Base-by-base conservation (phyloP, 2,797 vertebrate genomes). In the Borostomias antarcticus region DNA sequence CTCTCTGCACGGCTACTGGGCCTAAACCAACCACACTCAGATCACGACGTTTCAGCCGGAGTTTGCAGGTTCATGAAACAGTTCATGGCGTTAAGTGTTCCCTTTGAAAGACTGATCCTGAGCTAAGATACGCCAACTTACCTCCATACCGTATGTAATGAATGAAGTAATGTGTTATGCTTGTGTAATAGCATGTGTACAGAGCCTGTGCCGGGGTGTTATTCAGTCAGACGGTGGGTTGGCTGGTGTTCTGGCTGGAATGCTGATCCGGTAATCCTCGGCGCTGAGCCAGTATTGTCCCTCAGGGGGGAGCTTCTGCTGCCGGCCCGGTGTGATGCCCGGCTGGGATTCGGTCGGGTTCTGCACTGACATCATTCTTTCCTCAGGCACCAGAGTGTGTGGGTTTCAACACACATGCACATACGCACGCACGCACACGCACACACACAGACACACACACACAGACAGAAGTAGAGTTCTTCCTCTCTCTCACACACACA, bases 241-340 rank as follows among this genome's bases (percentile, higher is more conserved):
- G n/a, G n/a, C n/a, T 28, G 43, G 40, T 30, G 17, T 19, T 4
- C n/a, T 9, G 7, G 40, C 35, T n/a, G n/a, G n/a, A n/a, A n/a
- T n/a, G n/a, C n/a, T 8, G 25, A 53, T 53, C 15, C n/a, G 58
- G 32, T 81, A 76, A 86, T 84, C 80, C 63, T 29, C 63, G 45
- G 50, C 25, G 37, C 1, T 2, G 15, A 35, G 53, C 53, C 9
- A 43, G 65, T 45, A 74, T 84, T 83, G 82, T 82, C 21, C 30
- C 30, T 8, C 67, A 9, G 69, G 73, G 74, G 77, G 30, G 73
- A n/a, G 64, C 71, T 59, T 59, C 47, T 65, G 74, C 68, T 70
- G 61, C 47, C 69, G 19, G 53, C 53, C 28, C n/a, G n/a, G n/a
- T n/a, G n/a, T n/a, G n/a, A n/a, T n/a, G n/a, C n/a, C n/a, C n/a